These are phyloP conservation scores for Galemys pyrenaicus DNA, from an alignment of 2,113 vertebrate genomes.

Conservation along the genomic window DNA sequence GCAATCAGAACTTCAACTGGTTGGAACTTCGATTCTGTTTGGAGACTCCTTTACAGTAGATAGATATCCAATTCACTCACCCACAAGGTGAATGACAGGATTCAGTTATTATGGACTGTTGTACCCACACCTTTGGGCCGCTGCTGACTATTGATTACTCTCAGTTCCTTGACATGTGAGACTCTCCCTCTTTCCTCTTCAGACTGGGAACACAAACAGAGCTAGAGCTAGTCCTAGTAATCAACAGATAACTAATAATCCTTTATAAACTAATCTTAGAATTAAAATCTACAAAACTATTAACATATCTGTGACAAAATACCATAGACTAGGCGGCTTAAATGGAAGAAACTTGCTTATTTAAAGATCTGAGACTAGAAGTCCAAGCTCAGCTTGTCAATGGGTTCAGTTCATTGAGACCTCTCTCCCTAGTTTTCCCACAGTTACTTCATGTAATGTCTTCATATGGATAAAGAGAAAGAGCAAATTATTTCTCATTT, in stretches of 20 bases:
- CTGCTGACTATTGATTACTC: neutral
- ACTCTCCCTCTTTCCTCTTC: neutral
- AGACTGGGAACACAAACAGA: neutral
- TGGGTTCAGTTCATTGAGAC: neutral
- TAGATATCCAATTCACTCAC: neutral
- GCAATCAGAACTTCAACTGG: too few relatives aligned
- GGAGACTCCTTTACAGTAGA: neutral
- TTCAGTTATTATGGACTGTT: neutral
- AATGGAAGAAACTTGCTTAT: neutral
- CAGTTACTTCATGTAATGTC: neutral
- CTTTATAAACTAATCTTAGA: neutral
- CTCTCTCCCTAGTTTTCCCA: rapidly evolving
- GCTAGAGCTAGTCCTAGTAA: neutral
- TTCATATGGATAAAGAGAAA: neutral
- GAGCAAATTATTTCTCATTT: too few relatives aligned
- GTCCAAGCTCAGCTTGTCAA: neutral
- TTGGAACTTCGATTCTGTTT: neutral
- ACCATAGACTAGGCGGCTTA: too few relatives aligned
- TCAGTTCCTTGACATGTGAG: neutral
- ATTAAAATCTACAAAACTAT: neutral
- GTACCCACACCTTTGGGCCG: neutral
- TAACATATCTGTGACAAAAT: too few relatives aligned
- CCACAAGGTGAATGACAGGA: too few relatives aligned
- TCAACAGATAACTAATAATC: neutral
- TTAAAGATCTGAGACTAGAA: neutral